phyloP scores from a whole-genome alignment of 2,113 vertebrate species.

The Scatophagus argus region DNA sequence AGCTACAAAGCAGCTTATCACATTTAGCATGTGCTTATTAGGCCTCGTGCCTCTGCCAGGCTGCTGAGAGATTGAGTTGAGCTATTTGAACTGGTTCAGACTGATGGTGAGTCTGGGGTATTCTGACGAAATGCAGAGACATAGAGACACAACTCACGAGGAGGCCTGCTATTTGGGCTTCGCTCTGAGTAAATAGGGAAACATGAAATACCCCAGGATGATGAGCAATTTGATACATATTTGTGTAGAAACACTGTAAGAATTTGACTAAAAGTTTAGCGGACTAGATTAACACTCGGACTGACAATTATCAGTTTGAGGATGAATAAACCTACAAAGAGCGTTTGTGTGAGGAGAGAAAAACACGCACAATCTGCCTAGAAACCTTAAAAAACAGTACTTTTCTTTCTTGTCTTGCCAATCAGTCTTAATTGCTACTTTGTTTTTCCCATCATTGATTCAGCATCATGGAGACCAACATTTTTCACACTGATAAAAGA shows the following conservation, averaged over 20 bases:
- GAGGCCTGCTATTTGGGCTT: constrained; percentile 49
- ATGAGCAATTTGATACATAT: constrained; percentile 17
- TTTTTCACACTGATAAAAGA: not conserved
- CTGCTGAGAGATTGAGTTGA: constrained; percentile 75
- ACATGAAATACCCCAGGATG: constrained; percentile 41
- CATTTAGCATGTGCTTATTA: constrained; percentile 81
- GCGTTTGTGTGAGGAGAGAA: not conserved
- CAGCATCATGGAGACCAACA: not conserved
- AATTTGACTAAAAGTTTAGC: constrained; percentile 10
- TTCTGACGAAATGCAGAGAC: constrained; percentile 83
- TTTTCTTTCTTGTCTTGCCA: not conserved
- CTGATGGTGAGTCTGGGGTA: constrained; percentile 79
- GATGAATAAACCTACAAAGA: not conserved
- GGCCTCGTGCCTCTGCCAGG: constrained; percentile 64
- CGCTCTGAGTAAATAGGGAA: constrained; percentile 38
- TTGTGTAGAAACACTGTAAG: constrained; percentile 9
- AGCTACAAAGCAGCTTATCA: constrained; percentile 77
- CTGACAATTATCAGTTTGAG: not conserved
- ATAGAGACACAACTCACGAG: constrained; percentile 63
- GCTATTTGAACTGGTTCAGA: constrained; percentile 78
- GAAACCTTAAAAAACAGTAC: not conserved
- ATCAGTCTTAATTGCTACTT: not conserved
- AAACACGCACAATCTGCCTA: not conserved
- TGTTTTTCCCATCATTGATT: not conserved
- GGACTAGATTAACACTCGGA: constrained; percentile 1